Evolutionary conservation across 53 echinoderm and acorn worm genomes (phyloP).

Genomic region (Luidia sarsii): DNA sequence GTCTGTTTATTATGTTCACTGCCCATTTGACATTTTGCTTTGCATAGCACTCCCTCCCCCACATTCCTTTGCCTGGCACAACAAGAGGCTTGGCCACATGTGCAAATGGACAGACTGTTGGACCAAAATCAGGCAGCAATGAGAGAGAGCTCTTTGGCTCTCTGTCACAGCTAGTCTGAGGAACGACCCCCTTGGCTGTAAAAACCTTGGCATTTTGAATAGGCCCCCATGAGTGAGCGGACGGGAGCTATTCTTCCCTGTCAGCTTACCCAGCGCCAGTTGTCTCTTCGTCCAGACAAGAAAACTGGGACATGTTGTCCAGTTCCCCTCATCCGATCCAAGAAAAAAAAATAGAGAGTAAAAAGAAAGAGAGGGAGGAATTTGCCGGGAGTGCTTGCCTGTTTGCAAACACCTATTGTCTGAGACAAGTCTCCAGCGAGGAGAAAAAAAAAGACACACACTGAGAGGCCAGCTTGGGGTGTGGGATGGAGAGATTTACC

Average conservation of each 20-base stretch:
- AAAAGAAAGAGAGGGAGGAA: too few species aligned
- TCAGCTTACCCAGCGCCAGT: not conserved
- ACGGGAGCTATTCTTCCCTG: not conserved
- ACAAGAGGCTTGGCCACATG: too few species aligned
- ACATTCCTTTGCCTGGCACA: too few species aligned
- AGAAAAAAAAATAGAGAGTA: too few species aligned
- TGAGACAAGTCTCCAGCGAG: not conserved
- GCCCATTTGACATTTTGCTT: conserved; percentile 14
- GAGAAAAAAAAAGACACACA: too few species aligned
- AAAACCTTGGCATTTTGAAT: conserved; percentile 31
- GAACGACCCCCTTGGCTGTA: not conserved
- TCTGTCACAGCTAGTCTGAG: too few species aligned
- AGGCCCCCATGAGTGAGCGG: conserved; percentile 9
- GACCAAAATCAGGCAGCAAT: too few species aligned
- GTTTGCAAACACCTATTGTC: conserved; percentile 49
- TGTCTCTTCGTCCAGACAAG: conserved; percentile 4
- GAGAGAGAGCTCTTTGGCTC: too few species aligned
- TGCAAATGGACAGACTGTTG: too few species aligned
- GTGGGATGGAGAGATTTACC: too few species aligned
- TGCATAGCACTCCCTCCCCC: too few species aligned
- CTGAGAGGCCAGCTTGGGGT: not conserved
- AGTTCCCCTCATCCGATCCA: conserved; percentile 22
- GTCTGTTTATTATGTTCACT: conserved; percentile 4
- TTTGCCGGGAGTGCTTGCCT: not conserved
- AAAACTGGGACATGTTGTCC: not conserved